Evolutionary conservation across 1,140 invertebrate species (phyloP).

Genomic region (Frieseomelitta varia): DNA sequence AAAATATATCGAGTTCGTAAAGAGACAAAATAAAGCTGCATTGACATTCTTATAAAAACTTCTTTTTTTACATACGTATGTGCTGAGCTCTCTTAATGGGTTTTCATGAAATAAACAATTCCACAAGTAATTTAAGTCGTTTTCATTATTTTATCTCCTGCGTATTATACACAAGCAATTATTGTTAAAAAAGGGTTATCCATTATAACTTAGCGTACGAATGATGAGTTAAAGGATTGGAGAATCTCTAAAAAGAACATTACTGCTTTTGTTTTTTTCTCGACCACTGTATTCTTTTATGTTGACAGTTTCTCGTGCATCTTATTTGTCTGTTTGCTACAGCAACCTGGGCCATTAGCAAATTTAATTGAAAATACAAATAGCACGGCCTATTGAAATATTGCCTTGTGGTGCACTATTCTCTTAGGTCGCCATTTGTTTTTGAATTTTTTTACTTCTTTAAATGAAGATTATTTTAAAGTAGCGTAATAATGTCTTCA

Average conservation of each 20-base stretch:
- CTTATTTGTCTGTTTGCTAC: slow-evolving; percentile 48
- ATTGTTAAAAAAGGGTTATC: slow-evolving; percentile 74
- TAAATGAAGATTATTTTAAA: slow-evolving; percentile 64
- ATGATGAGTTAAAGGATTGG: slow-evolving; percentile 71
- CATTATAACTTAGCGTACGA: slow-evolving; percentile 77
- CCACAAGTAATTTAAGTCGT: slow-evolving; percentile 43
- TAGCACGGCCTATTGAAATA: slow-evolving; percentile 64
- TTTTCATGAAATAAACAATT: slow-evolving; percentile 56
- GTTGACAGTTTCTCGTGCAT: slow-evolving; percentile 40
- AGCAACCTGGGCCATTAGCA: slow-evolving; percentile 45
- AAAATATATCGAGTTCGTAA: slow-evolving; percentile 24
- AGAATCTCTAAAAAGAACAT: slow-evolving; percentile 58
- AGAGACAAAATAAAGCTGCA: slow-evolving; percentile 39
- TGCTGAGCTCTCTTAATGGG: slow-evolving; percentile 8
- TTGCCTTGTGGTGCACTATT: slow-evolving; percentile 58
- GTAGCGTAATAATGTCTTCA: slow-evolving; percentile 69
- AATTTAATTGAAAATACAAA: slow-evolving; percentile 66
- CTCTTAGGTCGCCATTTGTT: slow-evolving; percentile 60
- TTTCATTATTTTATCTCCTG: slow-evolving; percentile 63
- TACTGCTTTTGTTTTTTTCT: slow-evolving; percentile 48
- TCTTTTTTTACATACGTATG: slow-evolving; percentile 3
- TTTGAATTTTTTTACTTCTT: slow-evolving; percentile 60
- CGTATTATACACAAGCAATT: slow-evolving; percentile 73
- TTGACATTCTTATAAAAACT: background rate
- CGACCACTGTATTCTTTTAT: slow-evolving; percentile 43